phyloP scores from a whole-genome alignment of 2,113 vertebrate species.

The Speoplatyrhinus poulsoni region DNA sequence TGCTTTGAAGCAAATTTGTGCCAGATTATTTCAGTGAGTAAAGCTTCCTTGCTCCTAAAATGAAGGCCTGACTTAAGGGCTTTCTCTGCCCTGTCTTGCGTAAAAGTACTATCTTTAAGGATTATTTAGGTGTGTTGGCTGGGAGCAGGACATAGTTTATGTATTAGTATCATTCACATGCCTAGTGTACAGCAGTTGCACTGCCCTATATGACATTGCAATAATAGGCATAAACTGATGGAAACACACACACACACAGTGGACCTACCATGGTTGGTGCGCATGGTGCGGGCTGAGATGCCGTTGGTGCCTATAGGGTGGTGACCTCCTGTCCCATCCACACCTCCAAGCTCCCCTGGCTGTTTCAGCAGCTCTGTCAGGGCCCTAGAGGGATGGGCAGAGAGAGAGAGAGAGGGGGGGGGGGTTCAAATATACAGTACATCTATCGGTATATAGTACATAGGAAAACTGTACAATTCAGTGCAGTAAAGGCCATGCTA shows the following conservation, averaged over 20 bases:
- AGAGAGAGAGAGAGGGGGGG: neutral
- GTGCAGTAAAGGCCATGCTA: too few species aligned
- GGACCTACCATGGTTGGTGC: constrained; percentile 75
- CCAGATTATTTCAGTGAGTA: constrained; percentile 9
- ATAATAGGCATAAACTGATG: neutral
- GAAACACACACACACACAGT: neutral
- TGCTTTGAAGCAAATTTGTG: constrained; percentile 9
- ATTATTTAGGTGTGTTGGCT: neutral
- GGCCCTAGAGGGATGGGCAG: constrained; percentile 53
- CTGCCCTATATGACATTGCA: too few species aligned
- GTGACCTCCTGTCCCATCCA: constrained; percentile 72
- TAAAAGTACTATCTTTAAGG: neutral
- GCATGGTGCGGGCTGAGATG: constrained; percentile 70
- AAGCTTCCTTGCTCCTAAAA: neutral
- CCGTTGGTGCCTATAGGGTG: constrained; percentile 77
- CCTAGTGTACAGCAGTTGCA: too few species aligned
- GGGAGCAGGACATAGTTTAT: neutral
- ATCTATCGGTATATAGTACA: too few species aligned
- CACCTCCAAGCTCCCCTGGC: constrained; percentile 68
- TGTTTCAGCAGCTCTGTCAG: constrained; percentile 78
- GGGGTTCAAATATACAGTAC: neutral
- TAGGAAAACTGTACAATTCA: too few species aligned
- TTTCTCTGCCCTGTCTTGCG: neutral
- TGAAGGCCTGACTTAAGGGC: neutral
- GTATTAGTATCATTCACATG: neutral